A percentile compares a stretch with the other conserved stretches of the same genome.
These are phyloP conservation scores for Oncorhynchus clarkii DNA, from an alignment of 2,113 vertebrate genomes.

Conservation along the genomic window DNA sequence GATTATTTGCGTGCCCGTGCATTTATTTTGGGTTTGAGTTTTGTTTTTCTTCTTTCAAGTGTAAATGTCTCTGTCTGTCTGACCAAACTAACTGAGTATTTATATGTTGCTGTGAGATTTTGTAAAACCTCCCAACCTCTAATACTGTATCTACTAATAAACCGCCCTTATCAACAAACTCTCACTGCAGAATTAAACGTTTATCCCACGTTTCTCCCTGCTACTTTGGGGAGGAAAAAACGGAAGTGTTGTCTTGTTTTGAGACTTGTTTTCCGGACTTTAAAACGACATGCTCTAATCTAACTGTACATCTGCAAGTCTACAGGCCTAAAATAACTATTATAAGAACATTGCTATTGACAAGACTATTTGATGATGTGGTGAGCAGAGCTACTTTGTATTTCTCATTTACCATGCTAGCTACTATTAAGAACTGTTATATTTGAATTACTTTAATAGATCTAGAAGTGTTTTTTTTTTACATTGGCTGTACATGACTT, in stretches of 20 bases:
- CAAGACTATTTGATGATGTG: not conserved
- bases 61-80: constrained; percentile 21
- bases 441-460: too few relatives aligned
- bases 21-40: constrained; percentile 5
- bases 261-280: not conserved
- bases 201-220: too few relatives aligned
- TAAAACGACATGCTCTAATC: not conserved
- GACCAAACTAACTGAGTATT: too few relatives aligned
- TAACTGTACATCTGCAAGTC: not conserved
- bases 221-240: not conserved
- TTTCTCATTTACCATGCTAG: not conserved
- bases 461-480: too few relatives aligned
- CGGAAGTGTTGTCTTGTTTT: not conserved
- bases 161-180: too few relatives aligned
- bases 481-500: too few relatives aligned
- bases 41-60: not conserved
- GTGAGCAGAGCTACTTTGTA: not conserved
- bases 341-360: not conserved
- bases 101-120: not conserved
- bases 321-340: not conserved
- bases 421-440: not conserved
- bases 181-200: too few relatives aligned
- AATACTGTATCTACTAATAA: too few relatives aligned
- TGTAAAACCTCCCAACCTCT: not conserved
- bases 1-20: constrained; percentile 46